These are phyloP conservation scores for Lepidostoma basale DNA, from an alignment of 1,140 invertebrate species.

Conservation along the genomic window DNA sequence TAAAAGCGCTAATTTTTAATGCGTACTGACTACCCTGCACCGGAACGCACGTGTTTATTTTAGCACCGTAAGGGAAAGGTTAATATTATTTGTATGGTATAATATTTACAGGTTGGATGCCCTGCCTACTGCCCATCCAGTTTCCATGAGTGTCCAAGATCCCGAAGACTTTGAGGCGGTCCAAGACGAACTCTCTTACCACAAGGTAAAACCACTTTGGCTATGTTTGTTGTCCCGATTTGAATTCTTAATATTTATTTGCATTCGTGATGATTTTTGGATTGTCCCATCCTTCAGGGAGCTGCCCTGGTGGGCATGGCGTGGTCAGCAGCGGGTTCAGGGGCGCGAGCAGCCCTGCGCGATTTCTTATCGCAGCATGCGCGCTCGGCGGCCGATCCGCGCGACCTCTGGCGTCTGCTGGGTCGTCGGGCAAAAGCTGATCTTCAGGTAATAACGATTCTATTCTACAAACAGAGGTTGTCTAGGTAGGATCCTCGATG, in stretches of 20 bases:
- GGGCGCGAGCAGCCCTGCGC: constrained; percentile 70
- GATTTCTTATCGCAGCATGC: constrained; percentile 75
- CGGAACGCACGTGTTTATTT: too few species aligned
- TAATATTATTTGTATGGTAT: too few species aligned
- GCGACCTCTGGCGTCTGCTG: constrained; percentile 79
- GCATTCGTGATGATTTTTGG: neutral
- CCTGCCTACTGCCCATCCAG: constrained; percentile 80
- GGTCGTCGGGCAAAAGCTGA: constrained; percentile 63
- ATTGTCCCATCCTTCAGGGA: constrained; percentile 36
- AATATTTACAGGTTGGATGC: constrained; percentile 66
- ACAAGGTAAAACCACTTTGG: constrained; percentile 65
- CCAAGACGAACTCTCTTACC: constrained; percentile 88
- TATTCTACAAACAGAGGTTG: too few species aligned
- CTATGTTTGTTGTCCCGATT: neutral
- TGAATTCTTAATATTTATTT: neutral
- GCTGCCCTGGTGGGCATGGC: constrained; percentile 44
- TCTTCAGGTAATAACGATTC: constrained; percentile 38
- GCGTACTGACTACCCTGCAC: too few species aligned
- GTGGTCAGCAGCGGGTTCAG: constrained; percentile 64
- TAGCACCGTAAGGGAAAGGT: too few species aligned
- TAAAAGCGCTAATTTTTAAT: too few species aligned
- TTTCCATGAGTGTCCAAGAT: constrained; percentile 79
- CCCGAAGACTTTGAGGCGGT: constrained; percentile 85
- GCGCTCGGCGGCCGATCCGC: constrained; percentile 76
- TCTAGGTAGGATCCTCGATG: too few species aligned